Evolutionary conservation across 2,888 invertebrate species (phyloP), one percentile per base, ranked within the genome.

Genomic region (Tanaodytes sp.): DNA sequence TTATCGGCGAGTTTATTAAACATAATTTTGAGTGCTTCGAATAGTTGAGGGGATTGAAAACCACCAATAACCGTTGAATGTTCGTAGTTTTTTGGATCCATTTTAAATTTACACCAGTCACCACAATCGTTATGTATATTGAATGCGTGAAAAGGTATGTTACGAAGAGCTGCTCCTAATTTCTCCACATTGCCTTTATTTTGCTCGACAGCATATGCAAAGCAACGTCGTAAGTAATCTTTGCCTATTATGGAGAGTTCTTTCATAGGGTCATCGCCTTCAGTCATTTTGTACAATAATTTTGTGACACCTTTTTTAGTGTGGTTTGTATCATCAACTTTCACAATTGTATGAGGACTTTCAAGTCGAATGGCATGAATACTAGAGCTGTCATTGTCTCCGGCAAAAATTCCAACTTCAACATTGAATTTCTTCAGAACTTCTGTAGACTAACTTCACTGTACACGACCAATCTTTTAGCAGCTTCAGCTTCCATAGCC

Each of bases 401-500:
- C 77, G 9, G 76, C 71, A 8, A 79, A 12, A 20, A 76, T 73
- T 15, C 59, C 58, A n/a, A 75, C 75, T 42, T 73, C 62, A 1
- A 75, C 48, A 16, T 48, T 37, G 15, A 27, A 33, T 37, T 73
- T 52, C 66, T 75, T 67, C n/a, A 78, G 40, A 36, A 75, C 61
- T n/a, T n/a, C n/a, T n/a, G n/a, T n/a, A n/a, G n/a, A n/a, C n/a
- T n/a, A n/a, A n/a, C n/a, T 5, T 42, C 46, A 42, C 74, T 77
- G 4, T 68, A 31, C 27, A 71, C 73, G 6, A 73, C 54, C 5
- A 77, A 19, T 9, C 45, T n/a, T 27, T 57, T 72, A 0, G 72
- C 77, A 12, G 72, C 75, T 64, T 73, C 71, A 6, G 78, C 59
- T 49, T 79, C 77, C 79, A 79, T 79, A 0, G 77, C 76, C 59